Evolutionary conservation across 2,888 invertebrate genomes (phyloP), one percentile per base, ranked within the genome.

Genomic region (Nematopogon swammerdamellus): DNA sequence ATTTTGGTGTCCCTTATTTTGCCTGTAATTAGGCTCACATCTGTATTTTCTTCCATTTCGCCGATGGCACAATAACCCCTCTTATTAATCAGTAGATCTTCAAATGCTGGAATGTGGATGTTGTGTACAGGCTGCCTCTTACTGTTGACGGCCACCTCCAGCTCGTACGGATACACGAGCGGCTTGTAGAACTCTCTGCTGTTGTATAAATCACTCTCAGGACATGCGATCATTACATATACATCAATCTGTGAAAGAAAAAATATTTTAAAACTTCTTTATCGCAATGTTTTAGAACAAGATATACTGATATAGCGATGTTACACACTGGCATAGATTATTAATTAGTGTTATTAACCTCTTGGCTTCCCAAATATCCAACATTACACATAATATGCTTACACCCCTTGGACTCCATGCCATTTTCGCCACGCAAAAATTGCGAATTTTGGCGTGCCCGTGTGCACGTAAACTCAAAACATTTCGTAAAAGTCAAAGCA

Each of bases 191-290:
- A 96, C 50, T 97, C 95, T 58, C 88, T 84, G 47, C 86, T 88
- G 62, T 90, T 89, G 62, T 89, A 87, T 43, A 95, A 81, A 55
- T 91, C 88, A 62, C 92, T 95, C 71, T 96, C 93, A 2, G 95
- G 88, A 64, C 98, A 99, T 0, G 95, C 89, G 48, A 99, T 86
- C 60, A 94, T 82, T 1, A 97, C 92, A 72, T 93, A 99, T 44
- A 92, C 85, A 62, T 98, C 97, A 55, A 98, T 89, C 86, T 92
- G 67, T 47, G 64, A 71, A 49, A 11, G 1, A 48, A 19, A 46
- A 30, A 36, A n/a, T n/a, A n/a, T n/a, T 25, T 8, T 8, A 25
- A 25, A 25, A 25, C 25, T 25, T 4, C 25, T 6, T 8, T 25
- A 8, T 8, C 25, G 25, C 25, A 25, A 25, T 6, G 8, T 25